These are phyloP conservation scores for Illadopsis cleaveri DNA, from an alignment of 2,113 vertebrate genomes.

Conservation along the genomic window DNA sequence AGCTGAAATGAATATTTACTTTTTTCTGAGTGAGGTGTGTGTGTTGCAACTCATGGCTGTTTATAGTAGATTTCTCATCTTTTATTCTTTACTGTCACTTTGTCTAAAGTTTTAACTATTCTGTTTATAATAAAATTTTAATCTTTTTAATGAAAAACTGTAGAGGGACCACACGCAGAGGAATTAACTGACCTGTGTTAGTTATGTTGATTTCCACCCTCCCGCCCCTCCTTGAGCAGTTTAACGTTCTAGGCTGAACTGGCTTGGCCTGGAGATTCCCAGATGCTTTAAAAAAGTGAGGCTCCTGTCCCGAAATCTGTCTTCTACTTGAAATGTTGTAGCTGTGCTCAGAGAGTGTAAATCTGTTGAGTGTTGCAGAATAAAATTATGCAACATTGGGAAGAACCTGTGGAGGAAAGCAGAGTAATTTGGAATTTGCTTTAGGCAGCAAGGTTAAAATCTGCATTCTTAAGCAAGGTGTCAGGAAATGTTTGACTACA, in stretches of 20 bases:
- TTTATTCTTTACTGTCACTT: not conserved
- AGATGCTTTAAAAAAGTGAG: not conserved
- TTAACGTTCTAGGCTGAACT: not conserved
- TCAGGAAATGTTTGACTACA: slow-evolving; percentile 19
- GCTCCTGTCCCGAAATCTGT: not conserved
- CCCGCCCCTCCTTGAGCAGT: not conserved
- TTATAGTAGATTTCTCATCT: not conserved
- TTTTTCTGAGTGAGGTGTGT: not conserved
- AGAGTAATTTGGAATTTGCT: slow-evolving; percentile 24
- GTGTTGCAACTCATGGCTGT: not conserved
- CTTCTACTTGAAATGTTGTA: not conserved
- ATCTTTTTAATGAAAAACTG: not conserved
- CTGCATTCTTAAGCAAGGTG: slow-evolving; percentile 20
- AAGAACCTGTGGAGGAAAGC: not conserved
- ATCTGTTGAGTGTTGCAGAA: not conserved
- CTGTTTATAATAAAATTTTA: not conserved
- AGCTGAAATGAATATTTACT: not conserved
- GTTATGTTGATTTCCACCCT: not conserved
- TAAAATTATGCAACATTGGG: not conserved
- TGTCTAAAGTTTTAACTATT: not conserved
- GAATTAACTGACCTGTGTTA: not conserved
- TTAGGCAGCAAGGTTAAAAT: slow-evolving; percentile 37
- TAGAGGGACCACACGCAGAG: not conserved
- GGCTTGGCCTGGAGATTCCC: not conserved
- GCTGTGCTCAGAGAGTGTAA: not conserved